These are phyloP conservation scores for Thysanoteuthis rhombus DNA, from an alignment of 2,888 invertebrate genomes.

Conservation along the genomic window DNA sequence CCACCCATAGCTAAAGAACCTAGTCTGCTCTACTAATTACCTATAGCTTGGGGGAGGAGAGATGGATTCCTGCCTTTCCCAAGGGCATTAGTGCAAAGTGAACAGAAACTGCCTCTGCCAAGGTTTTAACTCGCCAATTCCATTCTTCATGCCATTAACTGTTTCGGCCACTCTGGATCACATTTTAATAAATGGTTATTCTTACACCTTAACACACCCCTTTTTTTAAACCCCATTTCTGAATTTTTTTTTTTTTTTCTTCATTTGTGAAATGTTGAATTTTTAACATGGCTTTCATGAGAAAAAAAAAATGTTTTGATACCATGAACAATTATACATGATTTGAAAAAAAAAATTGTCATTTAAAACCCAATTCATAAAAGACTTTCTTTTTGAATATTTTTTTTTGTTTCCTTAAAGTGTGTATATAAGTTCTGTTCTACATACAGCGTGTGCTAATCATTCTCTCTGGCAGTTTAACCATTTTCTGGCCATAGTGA, in stretches of 20 bases:
- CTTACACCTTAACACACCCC: background rate
- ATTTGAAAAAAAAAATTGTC: background rate
- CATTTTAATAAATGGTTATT: background rate
- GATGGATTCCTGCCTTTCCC: no score
- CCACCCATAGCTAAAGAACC: no score
- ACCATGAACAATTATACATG: background rate
- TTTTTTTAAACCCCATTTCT: background rate
- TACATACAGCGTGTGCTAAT: background rate
- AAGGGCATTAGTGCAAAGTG: no score
- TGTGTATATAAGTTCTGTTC: background rate
- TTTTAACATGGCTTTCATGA: background rate
- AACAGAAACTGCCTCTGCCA: no score
- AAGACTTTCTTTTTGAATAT: background rate
- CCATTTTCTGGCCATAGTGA: background rate
- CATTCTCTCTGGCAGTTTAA: background rate
- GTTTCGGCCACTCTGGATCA: no score
- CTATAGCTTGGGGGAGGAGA: no score
- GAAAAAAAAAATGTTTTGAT: background rate
- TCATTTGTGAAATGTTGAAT: background rate
- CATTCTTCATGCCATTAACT: no score
- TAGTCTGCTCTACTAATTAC: no score
- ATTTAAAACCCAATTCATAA: background rate
- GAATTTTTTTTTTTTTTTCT: background rate
- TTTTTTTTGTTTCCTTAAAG: background rate
- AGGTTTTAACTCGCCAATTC: no score